Base-by-base conservation (phyloP, 2,797 vertebrate genomes). In the Dendrocincla tyrannina region DNA sequence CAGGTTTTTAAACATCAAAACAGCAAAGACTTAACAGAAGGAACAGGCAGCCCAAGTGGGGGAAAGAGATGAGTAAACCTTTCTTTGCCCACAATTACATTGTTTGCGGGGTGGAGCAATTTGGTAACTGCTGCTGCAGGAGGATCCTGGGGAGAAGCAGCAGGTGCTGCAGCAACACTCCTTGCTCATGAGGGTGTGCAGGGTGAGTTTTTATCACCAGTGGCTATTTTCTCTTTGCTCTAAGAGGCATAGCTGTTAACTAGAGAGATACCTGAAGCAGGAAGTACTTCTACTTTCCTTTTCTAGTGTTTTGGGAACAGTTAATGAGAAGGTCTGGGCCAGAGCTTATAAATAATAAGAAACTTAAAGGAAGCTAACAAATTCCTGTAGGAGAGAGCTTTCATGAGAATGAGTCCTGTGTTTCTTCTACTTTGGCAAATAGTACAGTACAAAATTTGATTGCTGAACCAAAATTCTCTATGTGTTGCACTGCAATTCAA, bases 281-380 rank as follows among this genome's bases (percentile, higher is more conserved):
- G 33, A 89, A 80, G 11, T 68, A 69, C 25, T 84, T 91, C 52
- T 52, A 50, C 59, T 88, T 91, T 73, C 47, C 37, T 92, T 76
- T 88, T 74, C 56, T 64, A 84, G 42, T 30, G 23, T 69, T 95
- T 90, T 24, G 25, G 53, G 50, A 84, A 91, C 62, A 64, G 19
- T 37, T 77, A 70, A 88, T 74, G 20, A 89, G 58, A 75, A 92
- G 84, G 84, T 42, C 32, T 66, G 63, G 16, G 47, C 73, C 44
- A 73, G 42, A 50, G 55, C n/a, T 87, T 69, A 50, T 41, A 66
- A 72, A 66, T 79, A 89, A 44, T 18, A 69, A 17, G 42, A 82
- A 87, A 58, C 78, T 92, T 85, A 72, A 63, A 81, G 84, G 79
- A 93, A 91, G 64, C 70, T 91, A 82, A 76, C 30, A 73, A 79